phyloP scores from a whole-genome alignment of 2,797 vertebrate genomes.

The Oryzias dopingdopingensis region DNA sequence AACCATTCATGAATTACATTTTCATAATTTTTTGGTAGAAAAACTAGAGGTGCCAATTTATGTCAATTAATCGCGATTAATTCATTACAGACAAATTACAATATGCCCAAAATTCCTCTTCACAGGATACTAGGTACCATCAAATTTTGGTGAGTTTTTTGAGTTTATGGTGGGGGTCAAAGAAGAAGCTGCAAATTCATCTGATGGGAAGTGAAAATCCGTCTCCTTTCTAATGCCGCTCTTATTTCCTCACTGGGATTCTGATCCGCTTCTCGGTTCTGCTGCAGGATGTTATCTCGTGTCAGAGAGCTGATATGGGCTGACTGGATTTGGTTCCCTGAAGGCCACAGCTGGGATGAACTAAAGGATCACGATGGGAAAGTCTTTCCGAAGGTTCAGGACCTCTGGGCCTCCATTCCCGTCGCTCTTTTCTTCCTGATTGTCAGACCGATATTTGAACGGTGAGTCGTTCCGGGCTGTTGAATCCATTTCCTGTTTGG shows the following conservation, averaged over 20 bases:
- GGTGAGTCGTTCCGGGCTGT: slow-evolving; percentile 48
- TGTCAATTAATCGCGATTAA: no score
- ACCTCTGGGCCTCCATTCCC: slow-evolving; percentile 83
- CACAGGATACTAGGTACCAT: no score
- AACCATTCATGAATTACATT: no score
- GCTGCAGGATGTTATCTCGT: slow-evolving; percentile 70
- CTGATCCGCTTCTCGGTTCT: no score
- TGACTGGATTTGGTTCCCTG: slow-evolving; percentile 92
- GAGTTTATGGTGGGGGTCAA: no score
- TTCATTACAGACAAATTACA: no score
- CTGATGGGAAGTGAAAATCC: slow-evolving; percentile 24
- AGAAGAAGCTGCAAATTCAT: slow-evolving; percentile 16
- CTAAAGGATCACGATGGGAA: slow-evolving; percentile 82
- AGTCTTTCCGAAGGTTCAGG: slow-evolving; percentile 80
- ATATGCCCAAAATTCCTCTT: no score
- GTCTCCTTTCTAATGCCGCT: slow-evolving; percentile 8
- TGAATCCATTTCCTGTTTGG: slow-evolving; percentile 14
- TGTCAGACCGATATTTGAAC: slow-evolving; percentile 77
- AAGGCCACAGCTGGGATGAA: slow-evolving; percentile 89
- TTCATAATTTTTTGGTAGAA: no score
- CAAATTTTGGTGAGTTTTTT: no score
- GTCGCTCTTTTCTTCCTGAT: slow-evolving; percentile 76
- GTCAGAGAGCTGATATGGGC: slow-evolving; percentile 87
- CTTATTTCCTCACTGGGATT: slow-evolving; percentile 27
- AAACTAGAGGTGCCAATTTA: no score